Base-by-base conservation (phyloP, 2,797 vertebrate species). In the Enteromius thamalakanensis region DNA sequence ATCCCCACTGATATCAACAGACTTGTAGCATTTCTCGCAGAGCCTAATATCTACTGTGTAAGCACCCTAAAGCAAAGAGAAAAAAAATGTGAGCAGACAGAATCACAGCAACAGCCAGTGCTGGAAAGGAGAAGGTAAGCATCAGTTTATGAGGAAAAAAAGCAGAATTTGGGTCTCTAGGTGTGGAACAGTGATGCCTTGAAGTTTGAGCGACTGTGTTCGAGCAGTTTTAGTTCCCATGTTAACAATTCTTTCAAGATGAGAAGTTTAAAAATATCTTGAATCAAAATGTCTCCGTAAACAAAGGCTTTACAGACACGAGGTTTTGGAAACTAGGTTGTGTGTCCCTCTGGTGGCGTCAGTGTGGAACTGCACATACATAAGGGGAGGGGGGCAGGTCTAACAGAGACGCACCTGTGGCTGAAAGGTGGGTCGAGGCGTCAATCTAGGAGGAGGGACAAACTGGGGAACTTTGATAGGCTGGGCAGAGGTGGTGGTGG, bases 381-480 rank as follows among this genome's bases (percentile, higher is more conserved):
- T 90, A 87, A 88, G 86, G 87, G 91, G 62, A 72, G 26, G 76
- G 76, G 89, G 92, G 86, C 86, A 86, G 91, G 90, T 84, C 92
- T 92, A 89, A 92, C 88, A 90, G 89, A 89, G 93, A 96, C 97
- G 95, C 92, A 98, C 98, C 96, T 99, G 98, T 92, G 97, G 98
- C 95, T 98, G 97, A 93, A 96, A 98, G 94, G 96, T 97, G 93
- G 97, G 98, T 90, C 97, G 97, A 94, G 98, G 97, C 94, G 96
- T 99, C 93, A 99, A 96, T 95, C 98, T 96, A 92, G 98, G 97
- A 96, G 98, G 98, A 93, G 97, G 97, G 92, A 99, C 98, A 96
- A 99, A 99, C 94, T 99, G 98, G 93, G 98, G 98, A 95, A 99
- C 98, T 98, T 98, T 99, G 95, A 99, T 99, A 94, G 96, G 96